A percentile compares a stretch with the other conserved stretches of the same genome.
phyloP scores from a whole-genome alignment of 2,888 invertebrate species.

The Napeogenes inachia region DNA sequence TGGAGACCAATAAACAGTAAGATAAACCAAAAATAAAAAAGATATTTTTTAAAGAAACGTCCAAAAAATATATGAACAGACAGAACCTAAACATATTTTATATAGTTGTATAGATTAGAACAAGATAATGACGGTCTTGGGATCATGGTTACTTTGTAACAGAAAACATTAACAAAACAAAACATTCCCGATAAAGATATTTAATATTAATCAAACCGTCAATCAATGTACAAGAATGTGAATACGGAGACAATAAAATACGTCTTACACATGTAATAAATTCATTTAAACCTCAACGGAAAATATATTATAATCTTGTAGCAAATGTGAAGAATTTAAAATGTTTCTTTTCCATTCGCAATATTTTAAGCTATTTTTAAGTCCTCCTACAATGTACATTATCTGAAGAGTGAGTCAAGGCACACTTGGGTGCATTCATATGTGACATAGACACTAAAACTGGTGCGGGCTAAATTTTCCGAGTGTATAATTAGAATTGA shows the following conservation, averaged over 20 bases:
- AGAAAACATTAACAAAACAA: conserved; percentile 2
- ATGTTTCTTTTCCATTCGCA: conserved; percentile 19
- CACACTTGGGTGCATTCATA: conserved; percentile 20
- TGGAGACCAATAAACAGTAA: no score
- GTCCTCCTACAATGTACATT: conserved; percentile 23
- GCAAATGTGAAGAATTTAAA: conserved; percentile 20
- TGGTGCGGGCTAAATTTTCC: conserved; percentile 49
- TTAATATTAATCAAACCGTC: conserved; percentile 8
- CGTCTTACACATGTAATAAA: conserved; percentile 6
- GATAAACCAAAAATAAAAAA: no score
- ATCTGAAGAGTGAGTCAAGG: conserved; percentile 27
- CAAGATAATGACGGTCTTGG: no score
- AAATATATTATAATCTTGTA: conserved; percentile 12
- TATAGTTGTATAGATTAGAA: no score
- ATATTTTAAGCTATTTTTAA: conserved; percentile 13
- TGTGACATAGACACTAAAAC: conserved; percentile 44
- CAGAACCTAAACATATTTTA: no score
- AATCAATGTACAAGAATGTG: conserved; percentile 16
- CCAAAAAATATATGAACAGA: no score
- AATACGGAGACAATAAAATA: conserved; percentile 11
- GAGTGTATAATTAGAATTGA: conserved; percentile 58
- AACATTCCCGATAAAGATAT: neutral
- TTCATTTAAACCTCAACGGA: conserved; percentile 5
- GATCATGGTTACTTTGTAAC: neutral
- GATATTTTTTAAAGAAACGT: no score